Evolutionary conservation across 1,140 invertebrate genomes (phyloP), one percentile per base, ranked within the genome.

Genomic region (Amphibalanus amphitrite): DNA sequence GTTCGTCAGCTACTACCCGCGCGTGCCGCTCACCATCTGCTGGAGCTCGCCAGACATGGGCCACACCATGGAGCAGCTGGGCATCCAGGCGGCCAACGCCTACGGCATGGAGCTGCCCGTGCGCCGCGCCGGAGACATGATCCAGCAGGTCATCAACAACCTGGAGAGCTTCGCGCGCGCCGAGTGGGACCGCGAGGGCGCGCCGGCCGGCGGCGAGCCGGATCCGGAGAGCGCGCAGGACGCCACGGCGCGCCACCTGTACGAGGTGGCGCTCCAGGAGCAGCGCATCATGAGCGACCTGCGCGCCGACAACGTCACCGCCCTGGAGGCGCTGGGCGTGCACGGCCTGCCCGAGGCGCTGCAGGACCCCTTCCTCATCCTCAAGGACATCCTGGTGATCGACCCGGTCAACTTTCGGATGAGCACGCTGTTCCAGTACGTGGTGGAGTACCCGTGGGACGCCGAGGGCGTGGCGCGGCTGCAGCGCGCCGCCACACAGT

Each of bases 1-100:
- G n/a, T n/a, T n/a, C n/a, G n/a, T n/a, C n/a, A 80, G 88, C 73
- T 89, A 89, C 79, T 90, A 89, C 82, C 88, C 88, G 29, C 82
- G 85, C 74, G 86, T 88, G 75, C 84, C 86, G 75, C 79, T 88
- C 76, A 87, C 86, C 47, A 82, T 86, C 26, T 88, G 87, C 77
- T 87, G 88, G 77, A 87, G 86, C 74, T 80, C 87, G 72, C 86
- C 86, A 28, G 87, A 86, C 73, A 78, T 88, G 74, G 86, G 85
- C 38, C 88, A 87, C 10, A 86, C 88, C 64, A 80, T 89, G 70
- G 85, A 86, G 76, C 87, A 86, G 29, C 79, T 88, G 67, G 87
- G 87, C 64, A 75, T 75, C 28, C 26, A 74, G 64, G 72, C 40
- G n/a, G 70, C 59, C 28, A 71, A 71, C 29, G 29, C 70, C 3